Percentiles rank a stretch among this genome's conserved stretches.
phyloP scores from a whole-genome alignment of 1,140 invertebrate genomes.

The Drosophila punjabiensis region DNA sequence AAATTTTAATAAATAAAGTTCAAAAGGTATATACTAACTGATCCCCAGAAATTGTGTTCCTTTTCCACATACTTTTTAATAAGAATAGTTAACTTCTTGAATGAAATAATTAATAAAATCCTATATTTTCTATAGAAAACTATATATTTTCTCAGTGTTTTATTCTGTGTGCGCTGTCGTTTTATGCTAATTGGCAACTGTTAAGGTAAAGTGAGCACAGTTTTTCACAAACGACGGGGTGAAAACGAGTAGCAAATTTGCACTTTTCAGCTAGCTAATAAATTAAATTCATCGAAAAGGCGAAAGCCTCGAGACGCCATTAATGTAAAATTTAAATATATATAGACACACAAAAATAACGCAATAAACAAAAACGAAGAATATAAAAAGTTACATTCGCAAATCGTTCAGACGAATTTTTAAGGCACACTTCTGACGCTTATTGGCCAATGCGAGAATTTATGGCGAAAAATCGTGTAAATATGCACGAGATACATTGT shows the following conservation, averaged over 20 bases:
- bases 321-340: conserved; percentile 26
- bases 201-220: conserved; percentile 64
- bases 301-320: conserved; percentile 40
- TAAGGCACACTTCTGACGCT: conserved; percentile 38
- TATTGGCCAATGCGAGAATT: conserved; percentile 45
- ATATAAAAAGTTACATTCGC: conserved; percentile 31
- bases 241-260: conserved; percentile 62
- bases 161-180: conserved; percentile 29
- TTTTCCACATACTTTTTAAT: too few species aligned
- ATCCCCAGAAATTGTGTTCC: too few species aligned
- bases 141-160: conserved; percentile 1
- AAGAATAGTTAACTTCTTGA: not conserved
- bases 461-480: conserved; percentile 75
- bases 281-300: conserved; percentile 67
- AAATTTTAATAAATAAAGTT: not conserved
- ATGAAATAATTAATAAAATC: not conserved
- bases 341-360: conserved; percentile 2
- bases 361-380: conserved; percentile 10
- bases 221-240: conserved; percentile 47
- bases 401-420: conserved; percentile 34
- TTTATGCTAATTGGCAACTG: conserved; percentile 73
- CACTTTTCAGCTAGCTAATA: conserved; percentile 66
- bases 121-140: not conserved
- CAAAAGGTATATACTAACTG: not conserved
- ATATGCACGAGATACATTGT: conserved; percentile 59